A percentile compares a stretch with the other conserved stretches of the same genome.
phyloP scores from a whole-genome alignment of 2,888 invertebrate genomes.

The Eledona agricola region DNA sequence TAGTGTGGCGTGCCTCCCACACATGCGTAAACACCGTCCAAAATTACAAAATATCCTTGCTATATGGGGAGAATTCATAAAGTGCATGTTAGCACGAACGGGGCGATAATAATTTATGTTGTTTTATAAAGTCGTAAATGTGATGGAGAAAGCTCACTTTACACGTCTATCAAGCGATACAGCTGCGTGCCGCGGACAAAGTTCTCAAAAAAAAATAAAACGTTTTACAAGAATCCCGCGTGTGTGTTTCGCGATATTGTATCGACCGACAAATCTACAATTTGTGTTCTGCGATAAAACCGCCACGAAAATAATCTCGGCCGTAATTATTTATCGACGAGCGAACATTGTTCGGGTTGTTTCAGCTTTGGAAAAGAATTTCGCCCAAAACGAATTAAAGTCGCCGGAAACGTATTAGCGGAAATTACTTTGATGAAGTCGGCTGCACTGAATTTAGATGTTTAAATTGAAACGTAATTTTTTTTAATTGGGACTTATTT shows the following conservation, averaged over 20 bases:
- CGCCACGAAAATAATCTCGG: constrained; percentile 20
- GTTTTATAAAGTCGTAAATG: constrained; percentile 40
- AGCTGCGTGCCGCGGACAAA: constrained; percentile 21
- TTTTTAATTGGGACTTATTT: constrained; percentile 15
- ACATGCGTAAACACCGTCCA: constrained; percentile 41
- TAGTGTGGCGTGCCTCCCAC: constrained; percentile 42
- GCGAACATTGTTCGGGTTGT: constrained; percentile 10
- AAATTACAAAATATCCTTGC: constrained; percentile 40
- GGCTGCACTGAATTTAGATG: constrained; percentile 13
- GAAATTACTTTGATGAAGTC: constrained; percentile 17
- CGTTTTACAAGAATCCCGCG: constrained; percentile 4
- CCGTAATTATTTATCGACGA: constrained; percentile 10
- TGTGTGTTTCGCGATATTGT: constrained; percentile 18
- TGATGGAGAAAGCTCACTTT: constrained; percentile 37
- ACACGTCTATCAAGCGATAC: constrained; percentile 39
- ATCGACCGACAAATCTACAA: constrained; percentile 24
- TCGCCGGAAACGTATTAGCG: constrained; percentile 1
- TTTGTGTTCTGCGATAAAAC: constrained; percentile 27
- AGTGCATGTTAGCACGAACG: constrained; percentile 39
- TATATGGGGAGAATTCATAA: constrained; percentile 35
- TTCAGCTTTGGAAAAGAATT: constrained; percentile 9
- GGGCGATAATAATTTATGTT: constrained; percentile 38
- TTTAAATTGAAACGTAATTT: constrained; percentile 19
- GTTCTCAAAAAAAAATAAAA: constrained; percentile 11
- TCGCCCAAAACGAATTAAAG: constrained; percentile 5